These are phyloP conservation scores for Nematolebias whitei DNA, from an alignment of 2,113 vertebrate species.

Conservation along the genomic window DNA sequence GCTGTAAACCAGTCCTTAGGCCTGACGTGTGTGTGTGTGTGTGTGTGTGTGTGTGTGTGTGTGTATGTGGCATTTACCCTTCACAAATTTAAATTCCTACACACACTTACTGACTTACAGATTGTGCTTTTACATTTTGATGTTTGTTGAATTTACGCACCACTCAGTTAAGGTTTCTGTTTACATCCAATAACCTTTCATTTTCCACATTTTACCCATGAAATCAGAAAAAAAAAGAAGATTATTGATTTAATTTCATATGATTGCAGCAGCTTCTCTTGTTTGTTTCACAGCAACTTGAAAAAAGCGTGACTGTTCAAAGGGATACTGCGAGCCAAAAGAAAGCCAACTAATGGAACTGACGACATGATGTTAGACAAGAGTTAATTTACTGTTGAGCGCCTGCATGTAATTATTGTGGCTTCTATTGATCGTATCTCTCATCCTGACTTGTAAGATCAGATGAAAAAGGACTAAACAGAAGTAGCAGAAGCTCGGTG, in stretches of 20 bases:
- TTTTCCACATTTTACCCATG: slow-evolving; percentile 28
- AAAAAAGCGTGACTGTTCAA: slow-evolving; percentile 57
- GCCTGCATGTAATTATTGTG: slow-evolving; percentile 45
- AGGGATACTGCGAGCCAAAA: slow-evolving; percentile 20
- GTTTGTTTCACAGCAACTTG: slow-evolving; percentile 25
- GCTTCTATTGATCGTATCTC: slow-evolving; percentile 47
- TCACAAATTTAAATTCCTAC: slow-evolving; percentile 6
- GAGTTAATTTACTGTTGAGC: slow-evolving; percentile 40
- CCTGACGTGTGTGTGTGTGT: too few relatives aligned
- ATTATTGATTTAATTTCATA: slow-evolving; percentile 53
- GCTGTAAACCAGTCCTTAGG: too few relatives aligned
- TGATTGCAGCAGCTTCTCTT: slow-evolving; percentile 47
- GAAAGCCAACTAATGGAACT: slow-evolving; percentile 43
- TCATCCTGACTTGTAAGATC: slow-evolving; percentile 52
- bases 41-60: too few relatives aligned
- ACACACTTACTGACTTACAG: slow-evolving; percentile 16
- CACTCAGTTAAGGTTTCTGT: too few relatives aligned
- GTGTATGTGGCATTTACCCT: background rate
- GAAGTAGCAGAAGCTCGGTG: background rate
- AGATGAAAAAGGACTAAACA: slow-evolving; percentile 31
- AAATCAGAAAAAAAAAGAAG: slow-evolving; percentile 15
- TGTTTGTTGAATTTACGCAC: slow-evolving; percentile 29
- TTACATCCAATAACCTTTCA: slow-evolving; percentile 41
- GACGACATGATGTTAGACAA: slow-evolving; percentile 4
- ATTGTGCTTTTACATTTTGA: slow-evolving; percentile 44